Evolutionary conservation across 2,113 vertebrate genomes (phyloP).

Genomic region (Xiphorhynchus elegans): DNA sequence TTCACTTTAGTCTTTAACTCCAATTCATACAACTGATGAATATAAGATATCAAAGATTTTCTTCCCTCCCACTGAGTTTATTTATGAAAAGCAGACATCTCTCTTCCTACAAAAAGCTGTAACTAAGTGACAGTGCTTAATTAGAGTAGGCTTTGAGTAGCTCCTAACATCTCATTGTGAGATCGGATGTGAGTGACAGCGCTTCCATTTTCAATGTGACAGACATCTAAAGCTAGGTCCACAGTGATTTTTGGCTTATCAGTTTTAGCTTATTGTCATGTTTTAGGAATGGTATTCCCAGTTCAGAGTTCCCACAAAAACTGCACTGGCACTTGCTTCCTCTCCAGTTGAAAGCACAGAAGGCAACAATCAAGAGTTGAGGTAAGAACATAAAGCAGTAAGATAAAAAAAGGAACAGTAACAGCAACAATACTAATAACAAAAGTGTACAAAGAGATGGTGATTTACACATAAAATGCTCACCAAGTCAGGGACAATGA

Average conservation of each 20-base stretch:
- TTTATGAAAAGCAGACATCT: not conserved
- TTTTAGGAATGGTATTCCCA: fast-evolving
- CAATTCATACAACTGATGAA: not conserved
- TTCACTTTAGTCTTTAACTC: not conserved
- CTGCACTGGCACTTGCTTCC: not conserved
- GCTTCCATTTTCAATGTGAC: not conserved
- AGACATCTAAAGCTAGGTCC: not conserved
- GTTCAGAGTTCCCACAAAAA: not conserved
- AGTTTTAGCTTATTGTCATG: not conserved
- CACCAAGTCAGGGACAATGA: not conserved
- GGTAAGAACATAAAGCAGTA: not conserved
- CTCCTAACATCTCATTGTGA: not conserved
- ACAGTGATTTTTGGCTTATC: not conserved
- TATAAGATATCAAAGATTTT: not conserved
- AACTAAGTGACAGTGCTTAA: not conserved
- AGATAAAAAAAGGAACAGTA: not conserved
- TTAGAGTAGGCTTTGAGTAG: not conserved
- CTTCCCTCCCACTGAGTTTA: not conserved
- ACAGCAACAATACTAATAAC: not conserved
- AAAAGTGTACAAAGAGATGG: not conserved
- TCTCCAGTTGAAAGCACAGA: not conserved
- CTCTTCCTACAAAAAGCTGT: not conserved
- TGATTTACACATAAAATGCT: not conserved
- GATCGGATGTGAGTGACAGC: not conserved
- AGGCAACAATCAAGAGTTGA: fast-evolving